Conservation (phyloP, 2,888 invertebrate species). For the Dyspetes luteomarginatus region DNA sequence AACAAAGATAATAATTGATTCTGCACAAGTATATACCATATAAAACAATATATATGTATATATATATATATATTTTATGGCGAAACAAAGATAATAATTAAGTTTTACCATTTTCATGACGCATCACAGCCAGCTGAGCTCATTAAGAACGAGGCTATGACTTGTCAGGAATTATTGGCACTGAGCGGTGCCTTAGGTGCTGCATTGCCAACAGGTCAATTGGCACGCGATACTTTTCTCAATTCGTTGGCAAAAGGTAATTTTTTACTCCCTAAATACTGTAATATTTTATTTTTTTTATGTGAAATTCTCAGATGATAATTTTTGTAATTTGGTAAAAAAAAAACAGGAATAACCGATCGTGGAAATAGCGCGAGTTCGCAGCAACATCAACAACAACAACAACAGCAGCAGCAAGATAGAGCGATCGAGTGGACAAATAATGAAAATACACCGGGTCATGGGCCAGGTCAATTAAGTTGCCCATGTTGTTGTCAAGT, state of each 20-base stretch:
- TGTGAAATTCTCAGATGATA: not conserved
- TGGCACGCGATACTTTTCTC: slow-evolving; percentile 92
- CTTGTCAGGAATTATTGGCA: slow-evolving; percentile 96
- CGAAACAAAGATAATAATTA: too few species aligned
- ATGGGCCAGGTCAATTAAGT: slow-evolving; percentile 86
- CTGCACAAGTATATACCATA: too few species aligned
- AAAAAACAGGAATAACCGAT: slow-evolving; percentile 77
- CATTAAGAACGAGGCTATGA: slow-evolving; percentile 88
- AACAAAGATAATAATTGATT: too few species aligned
- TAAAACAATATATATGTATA: too few species aligned
- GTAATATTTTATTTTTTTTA: slow-evolving; percentile 4
- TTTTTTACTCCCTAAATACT: slow-evolving; percentile 8
- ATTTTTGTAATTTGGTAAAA: not conserved
- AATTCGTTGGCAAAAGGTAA: slow-evolving; percentile 91
- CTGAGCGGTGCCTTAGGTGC: slow-evolving; percentile 96
- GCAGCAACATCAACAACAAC: slow-evolving; percentile 40
- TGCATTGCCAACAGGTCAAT: slow-evolving; percentile 94
- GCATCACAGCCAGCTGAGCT: slow-evolving; percentile 80
- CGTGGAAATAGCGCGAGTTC: slow-evolving; percentile 57
- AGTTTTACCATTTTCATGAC: not conserved
- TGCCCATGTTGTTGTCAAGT: slow-evolving; percentile 91
- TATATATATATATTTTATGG: too few species aligned
- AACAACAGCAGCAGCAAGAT: slow-evolving; percentile 64
- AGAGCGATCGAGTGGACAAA: slow-evolving; percentile 77
- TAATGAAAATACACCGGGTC: slow-evolving; percentile 61